Evolutionary conservation across 2,797 vertebrate genomes (phyloP).

Genomic region (Xiphophorus birchmanni): DNA sequence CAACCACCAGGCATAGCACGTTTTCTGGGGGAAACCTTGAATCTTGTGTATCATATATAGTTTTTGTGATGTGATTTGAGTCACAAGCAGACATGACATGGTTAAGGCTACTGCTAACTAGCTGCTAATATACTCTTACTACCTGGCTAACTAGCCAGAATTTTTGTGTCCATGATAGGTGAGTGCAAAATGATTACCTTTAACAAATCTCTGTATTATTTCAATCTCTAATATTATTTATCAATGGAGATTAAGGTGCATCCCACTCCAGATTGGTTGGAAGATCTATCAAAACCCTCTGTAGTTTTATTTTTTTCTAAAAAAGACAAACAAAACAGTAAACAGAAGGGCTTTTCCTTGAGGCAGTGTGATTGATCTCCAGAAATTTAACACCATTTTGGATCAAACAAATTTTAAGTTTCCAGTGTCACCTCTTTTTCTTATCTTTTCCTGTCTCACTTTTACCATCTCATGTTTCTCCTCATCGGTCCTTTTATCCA

Average conservation of each 20-base stretch:
- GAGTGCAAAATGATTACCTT: background rate
- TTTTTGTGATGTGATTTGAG: too few species aligned
- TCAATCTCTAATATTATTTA: background rate
- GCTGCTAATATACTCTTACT: too few species aligned
- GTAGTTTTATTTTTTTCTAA: background rate
- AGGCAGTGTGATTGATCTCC: conserved; percentile 39
- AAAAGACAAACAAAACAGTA: conserved; percentile 5
- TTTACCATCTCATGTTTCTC: conserved; percentile 36
- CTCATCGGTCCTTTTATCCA: conserved; percentile 3
- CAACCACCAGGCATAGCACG: too few species aligned
- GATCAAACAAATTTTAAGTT: conserved; percentile 68
- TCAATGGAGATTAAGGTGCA: background rate
- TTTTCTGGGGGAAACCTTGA: too few species aligned
- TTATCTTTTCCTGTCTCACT: background rate
- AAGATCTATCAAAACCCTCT: background rate
- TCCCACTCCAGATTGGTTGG: background rate
- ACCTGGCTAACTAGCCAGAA: too few species aligned
- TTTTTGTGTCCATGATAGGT: too few species aligned
- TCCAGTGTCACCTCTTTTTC: conserved; percentile 53
- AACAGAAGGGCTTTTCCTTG: conserved; percentile 28
- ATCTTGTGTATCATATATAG: too few species aligned
- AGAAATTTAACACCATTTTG: conserved; percentile 73
- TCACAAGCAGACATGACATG: too few species aligned
- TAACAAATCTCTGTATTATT: background rate
- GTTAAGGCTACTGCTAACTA: too few species aligned